These are phyloP conservation scores for Lithophane semibrunnea DNA, from an alignment of 2,888 invertebrate species.

Conservation along the genomic window DNA sequence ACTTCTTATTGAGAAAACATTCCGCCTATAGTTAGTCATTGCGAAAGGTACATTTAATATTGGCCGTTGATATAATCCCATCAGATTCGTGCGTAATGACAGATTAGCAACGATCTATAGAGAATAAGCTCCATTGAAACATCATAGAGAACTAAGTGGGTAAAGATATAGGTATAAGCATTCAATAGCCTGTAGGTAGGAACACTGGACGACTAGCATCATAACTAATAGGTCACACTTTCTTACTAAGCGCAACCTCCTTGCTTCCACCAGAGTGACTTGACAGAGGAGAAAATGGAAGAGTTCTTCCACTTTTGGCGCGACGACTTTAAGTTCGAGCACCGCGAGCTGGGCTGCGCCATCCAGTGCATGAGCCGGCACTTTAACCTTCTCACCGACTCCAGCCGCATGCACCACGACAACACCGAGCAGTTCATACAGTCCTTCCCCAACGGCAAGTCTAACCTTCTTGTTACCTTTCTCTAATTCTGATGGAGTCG, in stretches of 20 bases:
- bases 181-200: background rate
- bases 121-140: background rate
- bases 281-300: slow-evolving; percentile 86
- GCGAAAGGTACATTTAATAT: too few relatives aligned
- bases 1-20: too few relatives aligned
- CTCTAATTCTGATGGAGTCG: background rate
- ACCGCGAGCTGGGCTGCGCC: slow-evolving; percentile 87
- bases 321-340: slow-evolving; percentile 86
- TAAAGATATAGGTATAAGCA: background rate
- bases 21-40: too few relatives aligned
- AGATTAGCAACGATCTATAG: too few relatives aligned
- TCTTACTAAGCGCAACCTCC: background rate
- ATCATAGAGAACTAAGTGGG: background rate
- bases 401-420: slow-evolving; percentile 85
- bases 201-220: background rate
- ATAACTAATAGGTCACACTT: background rate
- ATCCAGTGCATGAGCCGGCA: slow-evolving; percentile 84
- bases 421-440: slow-evolving; percentile 84
- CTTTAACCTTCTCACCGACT: slow-evolving; percentile 85
- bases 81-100: too few relatives aligned
- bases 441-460: slow-evolving; percentile 84
- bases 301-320: slow-evolving; percentile 88
- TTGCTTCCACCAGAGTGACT: slow-evolving; percentile 74
- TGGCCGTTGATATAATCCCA: too few relatives aligned
- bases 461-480: background rate